phyloP scores from a whole-genome alignment of 2,888 invertebrate genomes.

The Aphrophora alni region DNA sequence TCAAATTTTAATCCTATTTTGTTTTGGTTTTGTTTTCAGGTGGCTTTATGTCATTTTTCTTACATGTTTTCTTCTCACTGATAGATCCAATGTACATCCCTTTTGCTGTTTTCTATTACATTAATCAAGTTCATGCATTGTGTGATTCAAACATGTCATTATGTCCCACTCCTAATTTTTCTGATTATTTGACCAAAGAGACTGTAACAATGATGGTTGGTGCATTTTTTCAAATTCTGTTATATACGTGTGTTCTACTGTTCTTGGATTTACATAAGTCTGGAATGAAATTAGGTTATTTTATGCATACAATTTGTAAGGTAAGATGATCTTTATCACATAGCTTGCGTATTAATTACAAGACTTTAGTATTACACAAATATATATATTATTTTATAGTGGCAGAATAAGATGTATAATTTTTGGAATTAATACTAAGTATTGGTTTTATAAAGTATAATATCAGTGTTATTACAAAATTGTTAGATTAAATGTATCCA shows the following conservation, averaged over 20 bases:
- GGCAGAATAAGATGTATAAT: no score
- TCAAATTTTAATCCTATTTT: slow-evolving; percentile 52
- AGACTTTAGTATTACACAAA: no score
- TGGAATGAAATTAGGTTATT: slow-evolving; percentile 64
- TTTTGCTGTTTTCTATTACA: slow-evolving; percentile 81
- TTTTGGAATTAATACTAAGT: no score
- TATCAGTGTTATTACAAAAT: no score
- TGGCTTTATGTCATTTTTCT: slow-evolving; percentile 69
- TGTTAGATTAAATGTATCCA: no score
- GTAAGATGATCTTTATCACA: neutral
- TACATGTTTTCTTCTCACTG: slow-evolving; percentile 76
- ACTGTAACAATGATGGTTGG: slow-evolving; percentile 66
- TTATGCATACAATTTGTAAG: slow-evolving; percentile 54
- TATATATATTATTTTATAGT: no score
- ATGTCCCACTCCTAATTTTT: slow-evolving; percentile 69
- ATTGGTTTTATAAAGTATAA: no score
- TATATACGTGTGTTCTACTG: slow-evolving; percentile 61
- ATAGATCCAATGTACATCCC: slow-evolving; percentile 82
- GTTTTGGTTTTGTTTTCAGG: slow-evolving; percentile 59
- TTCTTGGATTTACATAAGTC: slow-evolving; percentile 73
- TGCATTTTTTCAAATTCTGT: slow-evolving; percentile 52
- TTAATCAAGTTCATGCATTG: slow-evolving; percentile 76
- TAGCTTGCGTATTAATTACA: no score
- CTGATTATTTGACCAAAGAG: slow-evolving; percentile 74
- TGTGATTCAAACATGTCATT: slow-evolving; percentile 70